A percentile compares a stretch with the other conserved stretches of the same genome.
These are phyloP conservation scores for Poeciliopsis presidionis DNA, from an alignment of 2,797 vertebrate species.

Conservation along the genomic window DNA sequence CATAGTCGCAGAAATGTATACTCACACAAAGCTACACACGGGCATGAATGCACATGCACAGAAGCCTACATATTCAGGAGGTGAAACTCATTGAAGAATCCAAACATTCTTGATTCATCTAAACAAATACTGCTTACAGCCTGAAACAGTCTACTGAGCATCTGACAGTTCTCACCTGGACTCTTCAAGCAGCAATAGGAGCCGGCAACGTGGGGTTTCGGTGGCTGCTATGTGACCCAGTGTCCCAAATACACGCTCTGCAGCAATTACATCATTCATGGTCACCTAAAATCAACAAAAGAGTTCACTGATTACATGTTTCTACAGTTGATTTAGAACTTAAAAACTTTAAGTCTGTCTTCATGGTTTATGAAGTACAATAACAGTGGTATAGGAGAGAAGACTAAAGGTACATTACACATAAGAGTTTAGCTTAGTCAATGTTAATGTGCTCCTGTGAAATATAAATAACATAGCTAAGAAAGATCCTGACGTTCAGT, in stretches of 20 bases:
- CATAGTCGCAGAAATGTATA: constrained; percentile 22
- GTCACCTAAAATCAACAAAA: constrained; percentile 84
- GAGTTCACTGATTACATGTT: background rate
- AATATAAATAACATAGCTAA: background rate
- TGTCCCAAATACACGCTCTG: constrained; percentile 92
- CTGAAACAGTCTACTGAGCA: constrained; percentile 11
- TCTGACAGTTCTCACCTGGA: constrained; percentile 83
- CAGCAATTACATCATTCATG: constrained; percentile 89
- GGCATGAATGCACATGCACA: constrained; percentile 57
- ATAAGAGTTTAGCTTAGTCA: background rate
- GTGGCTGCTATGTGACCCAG: constrained; percentile 92
- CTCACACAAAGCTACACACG: constrained; percentile 27
- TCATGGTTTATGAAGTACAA: background rate
- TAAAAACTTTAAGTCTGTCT: background rate
- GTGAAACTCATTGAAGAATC: constrained; percentile 28
- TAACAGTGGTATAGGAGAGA: background rate
- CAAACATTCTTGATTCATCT: constrained; percentile 36
- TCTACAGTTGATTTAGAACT: constrained; percentile 7
- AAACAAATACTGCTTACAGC: constrained; percentile 29
- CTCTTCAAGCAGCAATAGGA: constrained; percentile 90
- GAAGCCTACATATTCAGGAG: constrained; percentile 24
- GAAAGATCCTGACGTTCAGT: background rate
- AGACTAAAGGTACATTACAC: background rate
- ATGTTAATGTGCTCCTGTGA: background rate
- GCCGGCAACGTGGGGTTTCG: constrained; percentile 88